phyloP scores from a whole-genome alignment of 2,888 invertebrate genomes.

The Ditylenchus weischeri region DNA sequence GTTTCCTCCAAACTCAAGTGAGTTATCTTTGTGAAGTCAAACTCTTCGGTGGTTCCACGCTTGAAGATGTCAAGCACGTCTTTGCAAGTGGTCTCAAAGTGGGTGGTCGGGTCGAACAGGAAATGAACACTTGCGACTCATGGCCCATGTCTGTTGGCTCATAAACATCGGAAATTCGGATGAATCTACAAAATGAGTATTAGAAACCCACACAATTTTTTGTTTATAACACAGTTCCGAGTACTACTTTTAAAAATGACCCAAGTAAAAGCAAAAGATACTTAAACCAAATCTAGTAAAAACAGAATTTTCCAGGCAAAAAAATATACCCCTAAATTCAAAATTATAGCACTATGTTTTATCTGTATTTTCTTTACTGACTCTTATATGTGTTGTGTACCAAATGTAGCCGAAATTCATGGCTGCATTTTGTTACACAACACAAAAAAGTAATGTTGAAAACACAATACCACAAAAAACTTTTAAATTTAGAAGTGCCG shows the following conservation, averaged over 20 bases:
- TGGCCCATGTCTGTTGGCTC: conserved; percentile 85
- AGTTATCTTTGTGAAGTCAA: conserved; percentile 59
- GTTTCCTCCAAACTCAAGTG: conserved; percentile 57
- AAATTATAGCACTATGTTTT: too few relatives aligned
- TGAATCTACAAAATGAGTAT: conserved; percentile 61
- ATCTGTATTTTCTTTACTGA: too few relatives aligned
- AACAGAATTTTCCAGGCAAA: too few relatives aligned
- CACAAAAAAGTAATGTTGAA: too few relatives aligned
- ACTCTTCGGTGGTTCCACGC: conserved; percentile 56
- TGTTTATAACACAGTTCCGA: conserved; percentile 14
- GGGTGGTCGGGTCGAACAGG: conserved; percentile 95
- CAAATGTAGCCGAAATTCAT: too few relatives aligned
- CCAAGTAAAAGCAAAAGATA: too few relatives aligned
- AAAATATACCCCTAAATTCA: too few relatives aligned
- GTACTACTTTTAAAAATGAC: background rate
- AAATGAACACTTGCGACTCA: conserved; percentile 88
- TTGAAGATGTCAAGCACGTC: conserved; percentile 93
- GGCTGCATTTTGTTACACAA: too few relatives aligned
- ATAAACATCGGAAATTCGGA: conserved; percentile 73
- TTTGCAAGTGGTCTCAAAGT: conserved; percentile 94
- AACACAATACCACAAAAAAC: too few relatives aligned
- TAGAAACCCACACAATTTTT: background rate
- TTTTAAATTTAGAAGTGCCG: too few relatives aligned
- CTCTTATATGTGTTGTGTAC: too few relatives aligned
- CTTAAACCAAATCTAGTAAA: too few relatives aligned